Evolutionary conservation across 92 coral and sea anemone genomes (phyloP).

Genomic region (Virgularia gustaviana): DNA sequence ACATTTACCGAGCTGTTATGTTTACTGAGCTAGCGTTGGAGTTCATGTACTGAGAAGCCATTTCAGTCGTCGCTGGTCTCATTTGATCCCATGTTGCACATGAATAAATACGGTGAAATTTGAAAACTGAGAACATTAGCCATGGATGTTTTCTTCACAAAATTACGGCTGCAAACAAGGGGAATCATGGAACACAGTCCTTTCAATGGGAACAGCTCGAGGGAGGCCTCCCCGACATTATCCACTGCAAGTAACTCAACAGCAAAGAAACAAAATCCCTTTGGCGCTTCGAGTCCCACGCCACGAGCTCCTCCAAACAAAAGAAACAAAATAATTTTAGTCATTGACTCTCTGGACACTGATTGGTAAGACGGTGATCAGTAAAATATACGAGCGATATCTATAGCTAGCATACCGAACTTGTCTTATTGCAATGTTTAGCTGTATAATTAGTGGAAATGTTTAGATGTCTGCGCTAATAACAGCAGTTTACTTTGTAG

Average conservation of each 20-base stretch:
- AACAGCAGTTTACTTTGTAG: too few species aligned
- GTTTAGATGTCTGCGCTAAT: too few species aligned
- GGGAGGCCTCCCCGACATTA: conserved; percentile 15
- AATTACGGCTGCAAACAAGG: conserved; percentile 32
- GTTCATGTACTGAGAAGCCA: not conserved
- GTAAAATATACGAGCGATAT: too few species aligned
- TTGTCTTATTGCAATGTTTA: too few species aligned
- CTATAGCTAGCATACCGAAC: too few species aligned
- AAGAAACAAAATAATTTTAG: conserved; percentile 75
- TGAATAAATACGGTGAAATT: not conserved
- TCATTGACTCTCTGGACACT: conserved; percentile 83
- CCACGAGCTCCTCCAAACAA: conserved; percentile 58
- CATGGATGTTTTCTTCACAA: conserved; percentile 27
- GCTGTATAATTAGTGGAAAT: too few species aligned
- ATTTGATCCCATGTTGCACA: not conserved
- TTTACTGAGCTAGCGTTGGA: not conserved
- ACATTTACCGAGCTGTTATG: not conserved
- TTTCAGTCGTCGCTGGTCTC: not conserved
- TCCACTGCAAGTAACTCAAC: not conserved
- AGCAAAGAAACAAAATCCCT: conserved; percentile 34
- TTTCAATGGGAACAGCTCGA: conserved; percentile 28
- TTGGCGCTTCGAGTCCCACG: conserved; percentile 25
- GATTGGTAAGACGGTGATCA: conserved; percentile 86
- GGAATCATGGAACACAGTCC: conserved; percentile 21
- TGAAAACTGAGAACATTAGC: not conserved